phyloP scores from a whole-genome alignment of 2,888 invertebrate genomes.

The Protophormia terraenovae region DNA sequence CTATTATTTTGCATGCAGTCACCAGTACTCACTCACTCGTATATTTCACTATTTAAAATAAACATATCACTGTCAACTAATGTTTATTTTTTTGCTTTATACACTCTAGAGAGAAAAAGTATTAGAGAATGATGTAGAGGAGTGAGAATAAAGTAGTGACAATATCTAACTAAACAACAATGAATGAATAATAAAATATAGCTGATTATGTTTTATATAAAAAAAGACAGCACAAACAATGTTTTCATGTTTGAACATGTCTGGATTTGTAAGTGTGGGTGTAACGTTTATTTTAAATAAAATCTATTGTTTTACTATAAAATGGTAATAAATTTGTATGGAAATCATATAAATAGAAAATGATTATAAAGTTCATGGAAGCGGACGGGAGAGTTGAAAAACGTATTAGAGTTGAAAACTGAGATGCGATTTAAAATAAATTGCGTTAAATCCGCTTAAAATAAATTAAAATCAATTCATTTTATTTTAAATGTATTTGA shows the following conservation, averaged over 20 bases:
- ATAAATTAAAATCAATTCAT: conserved; percentile 31
- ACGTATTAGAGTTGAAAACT: too few species aligned
- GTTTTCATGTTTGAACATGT: not conserved
- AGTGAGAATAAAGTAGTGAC: not conserved
- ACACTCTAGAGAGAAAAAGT: not conserved
- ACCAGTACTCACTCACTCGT: not conserved
- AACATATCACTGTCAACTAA: conserved; percentile 46
- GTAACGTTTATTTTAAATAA: not conserved
- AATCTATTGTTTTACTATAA: not conserved
- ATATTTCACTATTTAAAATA: conserved; percentile 12
- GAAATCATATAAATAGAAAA: not conserved
- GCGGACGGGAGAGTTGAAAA: not conserved
- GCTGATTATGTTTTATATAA: not conserved
- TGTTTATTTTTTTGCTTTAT: conserved; percentile 24
- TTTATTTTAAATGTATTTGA: not conserved
- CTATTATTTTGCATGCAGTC: not conserved
- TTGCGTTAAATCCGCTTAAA: conserved; percentile 25
- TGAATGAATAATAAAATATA: not conserved
- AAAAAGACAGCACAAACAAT: not conserved
- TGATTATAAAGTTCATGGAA: not conserved
- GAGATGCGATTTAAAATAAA: not conserved
- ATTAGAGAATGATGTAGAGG: not conserved
- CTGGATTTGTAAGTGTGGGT: not conserved
- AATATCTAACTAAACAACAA: not conserved
- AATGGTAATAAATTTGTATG: not conserved